phyloP scores from a whole-genome alignment of 1,140 invertebrate genomes.

The Coptotermes formosanus region DNA sequence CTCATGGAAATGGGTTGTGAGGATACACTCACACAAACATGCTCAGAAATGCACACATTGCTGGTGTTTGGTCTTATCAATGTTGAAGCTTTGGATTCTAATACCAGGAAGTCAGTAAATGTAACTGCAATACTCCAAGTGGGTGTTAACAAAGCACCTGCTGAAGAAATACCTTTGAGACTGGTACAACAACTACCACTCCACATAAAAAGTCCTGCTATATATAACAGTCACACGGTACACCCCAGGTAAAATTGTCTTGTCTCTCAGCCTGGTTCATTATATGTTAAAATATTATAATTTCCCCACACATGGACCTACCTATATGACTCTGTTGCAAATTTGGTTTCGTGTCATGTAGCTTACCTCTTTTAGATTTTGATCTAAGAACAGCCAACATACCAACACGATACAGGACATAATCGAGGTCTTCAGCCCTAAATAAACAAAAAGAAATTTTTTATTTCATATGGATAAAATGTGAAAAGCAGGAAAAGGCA shows the following conservation, averaged over 20 bases:
- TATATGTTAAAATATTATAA: background rate
- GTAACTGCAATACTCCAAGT: no score
- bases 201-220: background rate
- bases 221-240: background rate
- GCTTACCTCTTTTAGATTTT: slow-evolving; percentile 70
- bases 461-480: slow-evolving; percentile 16
- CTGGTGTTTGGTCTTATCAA: no score
- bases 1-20: no score
- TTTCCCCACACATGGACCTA: slow-evolving; percentile 23
- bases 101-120: no score
- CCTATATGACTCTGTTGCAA: no score
- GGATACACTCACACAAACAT: no score
- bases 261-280: background rate
- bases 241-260: background rate
- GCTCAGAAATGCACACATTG: no score
- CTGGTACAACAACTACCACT: no score
- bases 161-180: no score
- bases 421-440: slow-evolving; percentile 78
- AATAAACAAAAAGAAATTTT: slow-evolving; percentile 42
- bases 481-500: background rate
- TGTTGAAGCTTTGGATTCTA: no score
- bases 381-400: slow-evolving; percentile 86
- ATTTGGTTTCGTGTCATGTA: background rate
- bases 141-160: no score
- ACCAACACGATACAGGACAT: slow-evolving; percentile 92